Conservation (phyloP, 1,140 invertebrate genomes). For the Sitophilus oryzae region DNA sequence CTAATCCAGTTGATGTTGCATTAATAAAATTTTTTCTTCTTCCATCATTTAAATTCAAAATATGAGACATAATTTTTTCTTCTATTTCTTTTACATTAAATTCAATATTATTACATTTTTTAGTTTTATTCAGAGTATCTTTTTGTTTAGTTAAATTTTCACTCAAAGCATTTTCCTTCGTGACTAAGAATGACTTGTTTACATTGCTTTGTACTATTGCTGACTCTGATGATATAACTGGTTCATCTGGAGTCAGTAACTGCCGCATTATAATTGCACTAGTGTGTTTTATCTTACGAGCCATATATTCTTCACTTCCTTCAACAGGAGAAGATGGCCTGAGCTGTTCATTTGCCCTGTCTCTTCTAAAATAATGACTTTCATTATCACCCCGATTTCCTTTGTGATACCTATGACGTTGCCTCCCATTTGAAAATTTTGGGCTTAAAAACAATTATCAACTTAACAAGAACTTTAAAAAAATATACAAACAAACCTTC, state of each 20-base stretch:
- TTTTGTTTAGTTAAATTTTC: not conserved
- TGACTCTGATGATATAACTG: not conserved
- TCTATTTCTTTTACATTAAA: conserved; percentile 23
- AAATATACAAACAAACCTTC: too few species aligned
- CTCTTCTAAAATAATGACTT: too few species aligned
- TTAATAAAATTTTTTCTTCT: conserved; percentile 36
- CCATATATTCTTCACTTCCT: conserved; percentile 36
- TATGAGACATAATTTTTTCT: conserved; percentile 36
- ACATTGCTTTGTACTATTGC: not conserved
- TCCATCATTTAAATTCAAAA: conserved; percentile 33
- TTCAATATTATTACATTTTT: not conserved
- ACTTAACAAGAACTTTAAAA: too few species aligned
- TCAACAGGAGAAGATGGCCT: conserved; percentile 29
- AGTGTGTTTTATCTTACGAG: conserved; percentile 33
- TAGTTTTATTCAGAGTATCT: conserved; percentile 7
- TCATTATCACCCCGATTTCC: too few species aligned
- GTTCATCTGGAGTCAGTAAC: conserved; percentile 28
- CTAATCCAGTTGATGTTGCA: conserved; percentile 29
- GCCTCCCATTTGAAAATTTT: too few species aligned
- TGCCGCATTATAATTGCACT: conserved; percentile 37
- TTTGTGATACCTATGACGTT: too few species aligned
- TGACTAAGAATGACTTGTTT: not conserved
- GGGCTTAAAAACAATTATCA: too few species aligned
- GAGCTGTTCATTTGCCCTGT: too few species aligned
- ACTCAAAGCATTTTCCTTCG: not conserved